A percentile compares a stretch with the other conserved stretches of the same genome.
Conservation (phyloP, 2,888 invertebrate genomes). For the Molorchus minor region DNA sequence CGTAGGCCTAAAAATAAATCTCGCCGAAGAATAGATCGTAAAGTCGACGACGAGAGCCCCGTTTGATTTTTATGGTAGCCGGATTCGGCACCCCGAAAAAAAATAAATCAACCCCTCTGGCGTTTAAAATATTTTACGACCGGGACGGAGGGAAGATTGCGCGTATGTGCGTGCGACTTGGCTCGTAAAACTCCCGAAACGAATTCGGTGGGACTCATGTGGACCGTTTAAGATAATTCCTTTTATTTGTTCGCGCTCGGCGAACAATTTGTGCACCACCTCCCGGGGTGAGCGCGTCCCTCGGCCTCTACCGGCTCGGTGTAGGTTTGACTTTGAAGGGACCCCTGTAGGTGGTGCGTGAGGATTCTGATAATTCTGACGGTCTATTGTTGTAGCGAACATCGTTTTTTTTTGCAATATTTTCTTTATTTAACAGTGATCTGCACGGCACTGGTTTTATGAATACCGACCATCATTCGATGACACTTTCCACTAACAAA, state of each 20-base stretch:
- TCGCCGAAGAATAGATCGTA: conserved; percentile 20
- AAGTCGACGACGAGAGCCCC: conserved; percentile 26
- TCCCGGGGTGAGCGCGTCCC: background rate
- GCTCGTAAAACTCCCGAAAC: conserved; percentile 10
- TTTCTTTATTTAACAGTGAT: too few species aligned
- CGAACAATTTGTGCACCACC: conserved; percentile 10
- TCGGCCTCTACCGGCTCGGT: background rate
- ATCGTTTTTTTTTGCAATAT: too few species aligned
- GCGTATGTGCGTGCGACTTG: conserved; percentile 16
- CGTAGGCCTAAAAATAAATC: conserved; percentile 13
- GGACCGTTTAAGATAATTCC: conserved; percentile 16
- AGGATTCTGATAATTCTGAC: too few species aligned
- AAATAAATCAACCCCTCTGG: conserved; percentile 22
- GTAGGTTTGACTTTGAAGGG: background rate
- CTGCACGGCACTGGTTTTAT: too few species aligned
- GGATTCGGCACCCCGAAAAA: conserved; percentile 15
- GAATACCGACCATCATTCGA: too few species aligned
- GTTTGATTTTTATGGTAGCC: conserved; percentile 21
- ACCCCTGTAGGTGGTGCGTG: too few species aligned
- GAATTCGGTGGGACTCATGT: conserved; percentile 6
- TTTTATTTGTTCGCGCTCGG: conserved; percentile 12
- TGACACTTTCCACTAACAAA: too few species aligned
- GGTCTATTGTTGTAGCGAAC: too few species aligned
- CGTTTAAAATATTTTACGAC: conserved; percentile 22
- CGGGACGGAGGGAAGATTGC: conserved; percentile 10